Conservation (phyloP, 2,113 vertebrate species). For the Columbina picui region DNA sequence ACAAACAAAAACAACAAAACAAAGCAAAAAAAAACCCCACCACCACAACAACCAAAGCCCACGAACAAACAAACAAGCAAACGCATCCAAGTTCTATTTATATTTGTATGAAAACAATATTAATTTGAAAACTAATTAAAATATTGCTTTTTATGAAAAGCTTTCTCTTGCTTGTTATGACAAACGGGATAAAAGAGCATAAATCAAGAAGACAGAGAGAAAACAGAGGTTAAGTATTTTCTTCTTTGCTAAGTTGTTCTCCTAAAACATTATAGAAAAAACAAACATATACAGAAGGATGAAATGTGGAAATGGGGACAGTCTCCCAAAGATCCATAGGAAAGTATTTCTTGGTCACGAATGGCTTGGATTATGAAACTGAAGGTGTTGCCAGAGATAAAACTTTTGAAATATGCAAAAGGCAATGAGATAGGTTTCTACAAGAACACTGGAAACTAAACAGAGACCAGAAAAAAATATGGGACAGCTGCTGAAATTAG, state of each 20-base stretch:
- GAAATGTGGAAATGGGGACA: neutral
- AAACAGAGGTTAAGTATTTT: neutral
- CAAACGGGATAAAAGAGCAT: neutral
- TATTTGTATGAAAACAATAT: neutral
- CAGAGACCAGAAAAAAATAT: accelerated
- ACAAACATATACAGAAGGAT: accelerated
- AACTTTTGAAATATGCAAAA: neutral
- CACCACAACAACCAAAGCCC: too few relatives aligned
- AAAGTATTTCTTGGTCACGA: accelerated
- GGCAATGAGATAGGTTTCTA: neutral
- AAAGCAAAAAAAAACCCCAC: too few relatives aligned
- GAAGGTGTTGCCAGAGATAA: neutral
- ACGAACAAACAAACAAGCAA: too few relatives aligned
- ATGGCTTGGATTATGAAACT: neutral
- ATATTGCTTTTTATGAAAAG: accelerated
- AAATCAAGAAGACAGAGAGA: neutral
- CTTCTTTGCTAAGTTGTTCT: neutral
- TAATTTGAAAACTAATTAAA: neutral
- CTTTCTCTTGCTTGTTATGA: neutral
- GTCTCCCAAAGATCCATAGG: accelerated
- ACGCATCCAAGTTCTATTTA: accelerated
- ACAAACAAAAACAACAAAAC: neutral
- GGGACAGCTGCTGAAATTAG: accelerated
- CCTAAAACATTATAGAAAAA: neutral
- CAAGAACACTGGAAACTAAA: neutral